Evolutionary conservation across 2,888 invertebrate genomes (phyloP).

Genomic region (Danaus chrysippus): DNA sequence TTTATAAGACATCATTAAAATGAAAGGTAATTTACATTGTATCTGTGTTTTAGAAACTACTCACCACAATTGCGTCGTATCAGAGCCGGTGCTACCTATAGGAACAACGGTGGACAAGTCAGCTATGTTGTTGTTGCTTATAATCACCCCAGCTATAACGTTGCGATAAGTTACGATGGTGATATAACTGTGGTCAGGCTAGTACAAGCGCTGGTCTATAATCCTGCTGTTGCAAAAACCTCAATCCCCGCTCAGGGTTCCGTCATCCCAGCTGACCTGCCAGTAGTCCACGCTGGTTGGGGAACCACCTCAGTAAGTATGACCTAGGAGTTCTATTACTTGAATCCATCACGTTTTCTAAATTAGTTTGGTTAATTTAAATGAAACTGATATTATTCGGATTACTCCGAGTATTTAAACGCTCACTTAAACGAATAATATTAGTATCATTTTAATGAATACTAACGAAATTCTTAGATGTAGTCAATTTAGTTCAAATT

Average conservation of each 20-base stretch:
- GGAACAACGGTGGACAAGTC: conserved; percentile 49
- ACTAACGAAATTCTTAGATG: too few species aligned
- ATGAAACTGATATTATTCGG: too few species aligned
- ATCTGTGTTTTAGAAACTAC: conserved; percentile 36
- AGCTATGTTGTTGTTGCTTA: conserved; percentile 28
- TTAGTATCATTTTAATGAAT: too few species aligned
- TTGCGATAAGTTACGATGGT: conserved; percentile 34
- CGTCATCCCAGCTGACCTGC: conserved; percentile 36
- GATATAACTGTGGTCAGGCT: conserved; percentile 49
- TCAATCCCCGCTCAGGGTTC: conserved; percentile 35
- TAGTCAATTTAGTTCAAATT: too few species aligned
- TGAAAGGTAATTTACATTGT: too few species aligned
- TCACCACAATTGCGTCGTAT: conserved; percentile 41
- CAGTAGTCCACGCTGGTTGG: conserved; percentile 52
- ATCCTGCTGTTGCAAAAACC: conserved; percentile 36
- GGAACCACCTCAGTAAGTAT: conserved; percentile 44
- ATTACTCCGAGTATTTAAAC: too few species aligned
- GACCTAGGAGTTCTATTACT: neutral
- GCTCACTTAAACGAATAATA: too few species aligned
- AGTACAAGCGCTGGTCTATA: conserved; percentile 30
- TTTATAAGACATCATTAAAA: too few species aligned
- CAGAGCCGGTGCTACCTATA: conserved; percentile 50
- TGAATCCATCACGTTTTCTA: too few species aligned
- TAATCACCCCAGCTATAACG: conserved; percentile 49
- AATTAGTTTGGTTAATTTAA: too few species aligned